Evolutionary conservation across 2,797 vertebrate species (phyloP), one percentile per base, ranked within the genome.

Genomic region (Xenops minutus): DNA sequence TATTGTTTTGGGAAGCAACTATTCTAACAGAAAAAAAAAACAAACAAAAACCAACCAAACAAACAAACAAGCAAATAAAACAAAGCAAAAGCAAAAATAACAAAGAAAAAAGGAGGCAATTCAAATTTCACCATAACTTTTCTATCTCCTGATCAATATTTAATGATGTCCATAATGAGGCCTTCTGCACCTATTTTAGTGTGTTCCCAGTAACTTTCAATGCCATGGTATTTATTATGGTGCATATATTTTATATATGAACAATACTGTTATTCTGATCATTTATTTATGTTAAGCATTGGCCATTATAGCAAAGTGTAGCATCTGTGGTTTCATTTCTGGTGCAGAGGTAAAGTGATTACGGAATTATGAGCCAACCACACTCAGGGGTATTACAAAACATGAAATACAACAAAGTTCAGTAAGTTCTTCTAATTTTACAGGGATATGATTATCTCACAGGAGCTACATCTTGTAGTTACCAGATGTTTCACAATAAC

Each of bases 401-500:
- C 88, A 92, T 96, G 92, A 98, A 98, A 97, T 96, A 96, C 93
- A 95, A 93, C 79, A 74, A 92, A 92, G 81, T 92, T 96, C 92
- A 95, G 91, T 93, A 97, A 91, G 81, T 96, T 97, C 95, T 96
- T 90, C 90, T 92, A 79, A 97, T 97, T 97, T 98, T 97, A 93
- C 77, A 96, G 66, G 20, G 9, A 89, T 91, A 75, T 83, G 94
- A 95, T 96, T 97, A 97, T 97, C 97, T 98, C 97, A 88, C 69
- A 96, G 97, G 97, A 98, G 78, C 82, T 95, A 85, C 95, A 95
- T 98, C 95, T 96, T 98, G 96, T 95, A 96, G 89, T 90, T 97
- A 97, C 97, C 98, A 98, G 98, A 98, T 98, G 98, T 98, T 98
- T 93, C 97, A 95, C 83, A 96, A 95, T 96, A 97, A 95, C 91